Conservation (phyloP, 92 coral and sea anemone genomes). For the Palythoa grandiflora region DNA sequence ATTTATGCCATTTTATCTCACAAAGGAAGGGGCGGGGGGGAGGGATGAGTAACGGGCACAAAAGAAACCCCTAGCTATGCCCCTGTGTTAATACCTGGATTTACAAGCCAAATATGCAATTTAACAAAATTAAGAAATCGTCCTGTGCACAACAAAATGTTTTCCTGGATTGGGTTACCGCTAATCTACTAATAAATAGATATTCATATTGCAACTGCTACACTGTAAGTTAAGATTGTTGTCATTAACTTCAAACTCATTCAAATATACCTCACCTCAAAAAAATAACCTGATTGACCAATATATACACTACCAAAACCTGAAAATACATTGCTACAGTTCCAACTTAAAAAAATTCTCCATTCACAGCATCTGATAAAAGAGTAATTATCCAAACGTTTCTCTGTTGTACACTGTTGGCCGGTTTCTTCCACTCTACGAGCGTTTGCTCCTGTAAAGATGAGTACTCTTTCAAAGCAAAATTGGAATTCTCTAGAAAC, state of each 20-base stretch:
- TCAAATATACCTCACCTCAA: not conserved
- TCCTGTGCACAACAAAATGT: not conserved
- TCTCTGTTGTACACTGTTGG: not conserved
- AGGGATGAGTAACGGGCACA: too few species aligned
- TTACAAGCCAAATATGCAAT: not conserved
- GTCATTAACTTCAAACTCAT: not conserved
- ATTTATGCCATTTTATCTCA: too few species aligned
- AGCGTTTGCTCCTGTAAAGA: not conserved
- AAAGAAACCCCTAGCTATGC: too few species aligned
- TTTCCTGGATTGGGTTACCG: not conserved
- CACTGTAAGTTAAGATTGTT: not conserved
- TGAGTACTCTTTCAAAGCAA: too few species aligned
- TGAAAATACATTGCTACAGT: not conserved
- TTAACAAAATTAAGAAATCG: not conserved
- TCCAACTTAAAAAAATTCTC: not conserved
- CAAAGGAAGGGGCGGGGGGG: too few species aligned
- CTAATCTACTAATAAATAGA: conserved; percentile 27
- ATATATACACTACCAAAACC: not conserved
- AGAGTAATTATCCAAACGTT: not conserved
- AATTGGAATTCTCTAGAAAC: not conserved
- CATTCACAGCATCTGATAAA: not conserved
- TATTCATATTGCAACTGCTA: conserved; percentile 13
- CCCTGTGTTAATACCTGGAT: not conserved
- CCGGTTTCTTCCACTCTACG: not conserved
- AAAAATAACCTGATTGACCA: conserved; percentile 24